These are phyloP conservation scores for Actias luna DNA, from an alignment of 2,888 invertebrate genomes.

Conservation along the genomic window DNA sequence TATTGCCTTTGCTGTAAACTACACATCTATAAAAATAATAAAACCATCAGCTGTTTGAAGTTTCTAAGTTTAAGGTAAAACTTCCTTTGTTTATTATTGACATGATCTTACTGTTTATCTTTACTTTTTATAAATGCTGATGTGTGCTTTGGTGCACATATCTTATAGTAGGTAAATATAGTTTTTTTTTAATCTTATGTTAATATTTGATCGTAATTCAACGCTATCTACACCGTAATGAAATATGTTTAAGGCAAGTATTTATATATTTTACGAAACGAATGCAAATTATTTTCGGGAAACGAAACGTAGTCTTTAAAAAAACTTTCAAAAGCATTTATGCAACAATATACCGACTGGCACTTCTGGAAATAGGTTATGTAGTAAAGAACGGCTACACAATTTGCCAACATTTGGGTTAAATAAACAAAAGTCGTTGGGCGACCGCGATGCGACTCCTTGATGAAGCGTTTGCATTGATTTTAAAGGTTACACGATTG, in stretches of 20 bases:
- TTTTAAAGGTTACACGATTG: not conserved
- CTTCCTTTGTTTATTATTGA: slow-evolving; percentile 2
- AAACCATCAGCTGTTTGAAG: slow-evolving; percentile 14
- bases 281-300: too few relatives aligned
- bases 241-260: too few relatives aligned
- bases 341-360: not conserved
- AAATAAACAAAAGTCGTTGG: not conserved
- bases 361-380: not conserved
- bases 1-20: slow-evolving; percentile 13
- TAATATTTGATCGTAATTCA: not conserved
- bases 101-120: slow-evolving; percentile 4
- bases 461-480: not conserved
- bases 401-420: not conserved
- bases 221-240: too few relatives aligned
- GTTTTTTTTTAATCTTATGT: not conserved
- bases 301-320: too few relatives aligned
- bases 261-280: too few relatives aligned
- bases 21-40: not conserved
- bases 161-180: not conserved
- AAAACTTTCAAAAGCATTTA: not conserved
- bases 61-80: slow-evolving; percentile 13
- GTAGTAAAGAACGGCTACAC: not conserved
- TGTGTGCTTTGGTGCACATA: not conserved
- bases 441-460: not conserved
- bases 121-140: not conserved